phyloP scores from a whole-genome alignment of 2,113 vertebrate species.

The Aix galericulata region DNA sequence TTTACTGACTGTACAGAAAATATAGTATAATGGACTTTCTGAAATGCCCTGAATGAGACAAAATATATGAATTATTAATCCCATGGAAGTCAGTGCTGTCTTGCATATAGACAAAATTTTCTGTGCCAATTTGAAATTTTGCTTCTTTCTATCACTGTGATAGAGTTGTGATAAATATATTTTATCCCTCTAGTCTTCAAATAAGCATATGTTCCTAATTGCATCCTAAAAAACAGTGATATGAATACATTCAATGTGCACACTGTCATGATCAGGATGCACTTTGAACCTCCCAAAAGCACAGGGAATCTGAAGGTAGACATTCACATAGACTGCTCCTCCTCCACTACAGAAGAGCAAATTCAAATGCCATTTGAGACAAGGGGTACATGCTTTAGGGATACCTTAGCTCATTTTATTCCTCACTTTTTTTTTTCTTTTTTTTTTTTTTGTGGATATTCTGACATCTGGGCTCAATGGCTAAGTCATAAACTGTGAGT shows the following conservation, averaged over 20 bases:
- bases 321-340: neutral
- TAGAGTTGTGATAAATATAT: neutral
- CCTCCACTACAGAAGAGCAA: neutral
- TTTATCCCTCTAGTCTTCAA: neutral
- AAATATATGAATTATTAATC: slow-evolving; percentile 80
- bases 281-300: neutral
- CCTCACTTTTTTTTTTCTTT: neutral
- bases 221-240: neutral
- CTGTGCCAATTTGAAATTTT: neutral
- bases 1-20: slow-evolving; percentile 79
- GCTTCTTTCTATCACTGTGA: neutral
- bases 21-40: slow-evolving; percentile 73
- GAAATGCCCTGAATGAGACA: slow-evolving; percentile 72
- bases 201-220: slow-evolving; percentile 4
- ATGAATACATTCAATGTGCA: neutral
- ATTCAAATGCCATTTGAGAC: neutral
- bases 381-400: fast-evolving
- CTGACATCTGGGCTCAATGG: neutral
- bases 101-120: slow-evolving; percentile 56
- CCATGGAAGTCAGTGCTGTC: slow-evolving; percentile 32
- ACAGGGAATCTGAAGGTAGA: neutral
- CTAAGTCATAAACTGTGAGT: neutral
- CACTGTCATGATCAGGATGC: neutral
- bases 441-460: neutral
- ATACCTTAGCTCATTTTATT: neutral